Evolutionary conservation across 2,888 invertebrate species (phyloP), one percentile per base, ranked within the genome.

Genomic region (Agriotes lineatus): DNA sequence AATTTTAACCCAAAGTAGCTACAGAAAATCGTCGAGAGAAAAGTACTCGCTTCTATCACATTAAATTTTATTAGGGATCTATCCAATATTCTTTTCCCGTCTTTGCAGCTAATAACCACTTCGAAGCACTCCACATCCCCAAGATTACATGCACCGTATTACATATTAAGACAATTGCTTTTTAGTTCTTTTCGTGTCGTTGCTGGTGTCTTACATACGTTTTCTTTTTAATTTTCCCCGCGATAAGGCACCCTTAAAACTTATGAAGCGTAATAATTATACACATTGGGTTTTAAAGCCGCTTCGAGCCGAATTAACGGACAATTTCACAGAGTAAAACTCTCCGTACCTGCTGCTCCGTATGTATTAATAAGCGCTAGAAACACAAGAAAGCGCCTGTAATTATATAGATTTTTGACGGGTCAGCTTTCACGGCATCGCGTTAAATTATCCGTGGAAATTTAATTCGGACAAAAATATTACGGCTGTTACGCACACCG

Each of bases 1-100:
- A 80, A 82, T 82, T 81, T 79, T 80, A 80, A 78, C 77, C 79
- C 72, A 76, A 80, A 79, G 76, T 76, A 77, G 76, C 77, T 78
- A 76, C 76, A 76, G 77, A 74, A 77, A 77, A 68, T 68, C 68
- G 68, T 64, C 68, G 56, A 33, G 63, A 68, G 68, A 65, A 71
- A 67, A 67, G 74, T 70, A 73, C 73, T 74, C 74, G 74, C 75
- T 75, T 75, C 74, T 73, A 75, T 76, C 71, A 71, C 70, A 67
- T 74, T 73, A 70, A 72, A 73, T 72, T 76, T 76, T 74, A 76
- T 76, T 73, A 76, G 67, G 73, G 72, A 73, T 72, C 70, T 71
- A 72, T 72, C 66, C 69, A 68, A 68, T 68, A 68, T 68, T 68
- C 68, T 68, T 68, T 56, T 67, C 56, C 45, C 58, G 63, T 63